Evolutionary conservation across 2,797 vertebrate species (phyloP), one percentile per base, ranked within the genome.

Genomic region (Sebastolobus alascanus): DNA sequence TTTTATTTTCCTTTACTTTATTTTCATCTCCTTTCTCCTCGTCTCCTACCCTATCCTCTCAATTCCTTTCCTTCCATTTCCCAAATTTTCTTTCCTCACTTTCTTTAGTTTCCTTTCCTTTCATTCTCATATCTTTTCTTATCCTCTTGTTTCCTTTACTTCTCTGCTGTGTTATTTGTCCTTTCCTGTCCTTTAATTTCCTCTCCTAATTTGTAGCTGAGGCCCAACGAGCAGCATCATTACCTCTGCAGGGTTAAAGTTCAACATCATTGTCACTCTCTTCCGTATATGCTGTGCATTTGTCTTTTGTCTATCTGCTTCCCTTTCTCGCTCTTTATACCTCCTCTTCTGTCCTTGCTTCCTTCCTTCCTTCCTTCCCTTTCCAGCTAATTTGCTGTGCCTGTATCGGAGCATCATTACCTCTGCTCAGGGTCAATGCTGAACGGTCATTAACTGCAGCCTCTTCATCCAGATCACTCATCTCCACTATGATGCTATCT

Each of bases 361-460:
- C 72, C 33, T 40, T 25, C 25, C 25, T 33, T 55, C 37, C 20
- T 13, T 67, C 38, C 65, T 40, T 63, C 29, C 43, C 27, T 73
- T 43, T 4, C 38, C 66, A 59, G 73, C 75, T 88, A 84, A 91
- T 91, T 90, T 84, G 82, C 84, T 72, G 66, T 43, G 33, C 25
- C 11, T 43, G 69, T 27, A 38, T 38, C 2, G 6, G 29, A 73
- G 82, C 82, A 82, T 91, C 85, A 85, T 93, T 91, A 82, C 79
- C 82, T 82, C 66, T 20, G 64, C 87, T 83, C 81, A n/a, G 83
- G 88, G 81, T 82, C 85, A 85, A 54, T 66, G 67, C 81, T 77
- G 86, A 91, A 37, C 56, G 61, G 56, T 87, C 89, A 90, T 88
- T 80, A 85, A 75, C 73, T 60, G 65, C 68, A 74, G 73, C 68